Evolutionary conservation across 2,797 vertebrate genomes (phyloP).

Genomic region (Sciurus carolinensis): DNA sequence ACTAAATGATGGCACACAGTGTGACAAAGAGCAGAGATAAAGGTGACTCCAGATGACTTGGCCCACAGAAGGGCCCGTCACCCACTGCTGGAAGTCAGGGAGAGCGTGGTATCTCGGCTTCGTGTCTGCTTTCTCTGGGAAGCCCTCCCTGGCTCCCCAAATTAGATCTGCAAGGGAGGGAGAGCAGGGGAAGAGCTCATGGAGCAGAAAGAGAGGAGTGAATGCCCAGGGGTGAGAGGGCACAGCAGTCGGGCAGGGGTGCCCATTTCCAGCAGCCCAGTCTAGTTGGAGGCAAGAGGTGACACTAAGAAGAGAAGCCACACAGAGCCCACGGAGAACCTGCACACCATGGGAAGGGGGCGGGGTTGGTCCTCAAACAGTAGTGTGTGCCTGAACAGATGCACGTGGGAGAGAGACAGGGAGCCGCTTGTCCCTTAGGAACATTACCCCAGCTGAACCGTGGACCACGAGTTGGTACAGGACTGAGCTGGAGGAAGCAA

Average conservation of each 20-base stretch:
- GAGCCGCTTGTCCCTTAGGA: background rate
- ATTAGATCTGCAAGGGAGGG: background rate
- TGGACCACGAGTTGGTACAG: background rate
- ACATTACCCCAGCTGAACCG: background rate
- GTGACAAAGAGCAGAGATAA: background rate
- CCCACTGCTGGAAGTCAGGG: no score
- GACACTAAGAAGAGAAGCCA: background rate
- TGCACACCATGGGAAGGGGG: fast-evolving
- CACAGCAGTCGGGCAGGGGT: fast-evolving
- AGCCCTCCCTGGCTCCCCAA: background rate
- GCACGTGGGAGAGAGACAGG: fast-evolving
- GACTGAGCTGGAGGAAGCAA: background rate
- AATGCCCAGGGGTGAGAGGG: background rate
- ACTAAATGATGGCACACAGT: fast-evolving
- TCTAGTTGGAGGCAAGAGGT: background rate
- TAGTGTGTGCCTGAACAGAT: background rate
- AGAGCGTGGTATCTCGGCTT: fast-evolving
- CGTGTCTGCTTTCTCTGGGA: background rate
- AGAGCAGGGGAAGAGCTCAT: no score
- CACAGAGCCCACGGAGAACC: background rate
- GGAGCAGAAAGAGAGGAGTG: background rate
- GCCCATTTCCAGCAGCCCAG: background rate
- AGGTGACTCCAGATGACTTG: no score
- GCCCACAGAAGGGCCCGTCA: background rate
- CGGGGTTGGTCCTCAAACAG: no score